Percentiles rank a stretch among this genome's conserved stretches.
Evolutionary conservation across 2,797 vertebrate species (phyloP).

Genomic region (Dendrocincla fuliginosa): DNA sequence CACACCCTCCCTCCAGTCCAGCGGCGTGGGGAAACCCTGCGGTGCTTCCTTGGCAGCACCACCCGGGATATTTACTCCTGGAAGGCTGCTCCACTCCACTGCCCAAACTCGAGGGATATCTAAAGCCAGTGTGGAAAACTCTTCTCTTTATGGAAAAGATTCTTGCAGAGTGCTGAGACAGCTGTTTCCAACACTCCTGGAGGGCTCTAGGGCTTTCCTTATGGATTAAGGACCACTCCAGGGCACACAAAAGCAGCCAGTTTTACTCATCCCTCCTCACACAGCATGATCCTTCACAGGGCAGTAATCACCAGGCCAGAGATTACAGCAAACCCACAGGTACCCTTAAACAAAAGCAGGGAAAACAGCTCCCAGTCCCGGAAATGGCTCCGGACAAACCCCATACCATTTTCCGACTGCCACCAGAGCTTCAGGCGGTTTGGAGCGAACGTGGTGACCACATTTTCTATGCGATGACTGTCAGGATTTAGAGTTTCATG

Average conservation of each 20-base stretch:
- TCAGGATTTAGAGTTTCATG: conserved; percentile 79
- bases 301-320: conserved; percentile 52
- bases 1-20: not conserved
- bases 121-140: not conserved
- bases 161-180: not conserved
- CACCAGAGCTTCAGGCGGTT: conserved; percentile 98
- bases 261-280: conserved; percentile 28
- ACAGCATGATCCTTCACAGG: conserved; percentile 24
- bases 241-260: not conserved
- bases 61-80: not conserved
- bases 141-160: conserved; percentile 8
- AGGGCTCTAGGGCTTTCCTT: not conserved
- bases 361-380: not conserved
- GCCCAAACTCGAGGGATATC: not conserved
- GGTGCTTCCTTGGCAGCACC: not conserved
- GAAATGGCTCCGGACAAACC: conserved; percentile 9
- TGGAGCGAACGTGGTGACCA: conserved; percentile 91
- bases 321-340: conserved; percentile 31
- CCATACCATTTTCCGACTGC: conserved; percentile 96
- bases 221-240: not conserved
- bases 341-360: conserved; percentile 56
- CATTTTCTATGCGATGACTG: conserved; percentile 92
- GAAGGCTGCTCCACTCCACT: not conserved
- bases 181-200: not conserved
- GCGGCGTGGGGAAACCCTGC: not conserved